Base-by-base conservation (phyloP, 2,888 invertebrate species). In the Leptinotarsa peninsularis region DNA sequence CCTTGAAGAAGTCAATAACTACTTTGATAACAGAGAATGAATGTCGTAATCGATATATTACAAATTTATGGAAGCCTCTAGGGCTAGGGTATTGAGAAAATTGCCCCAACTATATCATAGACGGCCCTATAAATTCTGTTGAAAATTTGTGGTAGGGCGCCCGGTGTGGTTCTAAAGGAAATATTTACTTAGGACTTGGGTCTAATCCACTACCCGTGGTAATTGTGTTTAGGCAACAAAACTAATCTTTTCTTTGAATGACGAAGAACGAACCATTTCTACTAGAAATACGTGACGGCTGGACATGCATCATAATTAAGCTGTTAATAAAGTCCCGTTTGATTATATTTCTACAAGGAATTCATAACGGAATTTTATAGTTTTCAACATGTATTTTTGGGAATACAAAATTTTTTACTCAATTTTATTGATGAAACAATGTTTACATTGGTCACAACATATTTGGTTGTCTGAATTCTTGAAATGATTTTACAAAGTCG, bases 191-290 rank as follows among this genome's bases (percentile, higher is more conserved):
- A 78, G 79, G 75, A 71, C 66, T 43, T 15, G 63, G 56, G 21
- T 56, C n/a, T 67, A 52, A 70, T 75, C 72, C 71, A 66, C 56
- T 52, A 71, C 58, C 75, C 77, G 72, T 69, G 52, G 60, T n/a
- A 79, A 79, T 78, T 78, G 43, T 80, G 70, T 80, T 78, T 76
- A 73, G 58, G 60, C 77, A 80, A 80, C 80, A 80, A 23, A 63
- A 17, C 27, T 63, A 63, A 63, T 63, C 63, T 63, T 63, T 33
- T 43, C 43, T 63, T 27, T 63, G n/a, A 63, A 63, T 14, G 23
- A 21, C 14, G 23, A 14, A 21, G 17, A 33, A 33, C 43, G 17
- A 63, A 14, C 4, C 1, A 17, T 27, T 21, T 23, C 23, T 58
- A 21, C 14, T 58, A 21, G 3, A 23, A 58, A 27, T 15, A 23